phyloP scores from a whole-genome alignment of 2,888 invertebrate genomes.

The Ferrisia virgata region DNA sequence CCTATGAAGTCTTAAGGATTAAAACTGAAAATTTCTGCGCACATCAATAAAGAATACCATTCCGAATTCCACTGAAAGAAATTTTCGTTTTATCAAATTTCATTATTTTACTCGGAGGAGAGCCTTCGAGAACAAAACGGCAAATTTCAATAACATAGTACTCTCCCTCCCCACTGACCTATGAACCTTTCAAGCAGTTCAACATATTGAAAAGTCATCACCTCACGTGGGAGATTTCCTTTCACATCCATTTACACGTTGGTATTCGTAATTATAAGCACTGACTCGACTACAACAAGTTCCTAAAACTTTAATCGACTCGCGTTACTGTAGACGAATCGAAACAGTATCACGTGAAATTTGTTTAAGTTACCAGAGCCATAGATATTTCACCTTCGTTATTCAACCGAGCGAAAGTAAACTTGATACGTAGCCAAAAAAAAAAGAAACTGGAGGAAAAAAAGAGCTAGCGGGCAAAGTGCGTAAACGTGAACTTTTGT shows the following conservation, averaged over 20 bases:
- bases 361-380: slow-evolving; percentile 9
- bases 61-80: too few relatives aligned
- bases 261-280: too few relatives aligned
- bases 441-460: neutral
- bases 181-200: too few relatives aligned
- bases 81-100: too few relatives aligned
- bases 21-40: too few relatives aligned
- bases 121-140: too few relatives aligned
- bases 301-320: neutral
- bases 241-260: neutral
- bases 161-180: too few relatives aligned
- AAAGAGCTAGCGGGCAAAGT: neutral
- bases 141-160: too few relatives aligned
- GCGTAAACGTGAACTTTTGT: slow-evolving; percentile 24
- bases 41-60: too few relatives aligned
- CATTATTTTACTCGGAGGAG: too few relatives aligned
- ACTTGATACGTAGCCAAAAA: slow-evolving; percentile 27
- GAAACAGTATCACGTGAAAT: neutral
- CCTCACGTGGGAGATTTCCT: neutral
- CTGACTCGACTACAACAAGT: neutral
- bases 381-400: neutral
- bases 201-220: too few relatives aligned
- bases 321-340: neutral
- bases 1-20: too few relatives aligned
- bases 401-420: slow-evolving; percentile 11